Evolutionary conservation across 2,888 invertebrate genomes (phyloP), one percentile per base, ranked within the genome.

Genomic region (Galeruca laticollis): DNA sequence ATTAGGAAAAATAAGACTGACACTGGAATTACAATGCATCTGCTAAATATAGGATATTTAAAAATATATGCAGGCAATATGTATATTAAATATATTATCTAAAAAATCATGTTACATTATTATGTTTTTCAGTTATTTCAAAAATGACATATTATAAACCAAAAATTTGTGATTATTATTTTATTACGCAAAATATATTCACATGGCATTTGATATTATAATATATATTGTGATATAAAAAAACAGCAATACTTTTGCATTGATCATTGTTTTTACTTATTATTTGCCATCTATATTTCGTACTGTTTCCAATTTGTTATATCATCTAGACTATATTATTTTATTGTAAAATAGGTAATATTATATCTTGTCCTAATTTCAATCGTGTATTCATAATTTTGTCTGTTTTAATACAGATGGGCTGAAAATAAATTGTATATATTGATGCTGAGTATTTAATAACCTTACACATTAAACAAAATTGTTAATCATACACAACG

Each of bases 171-270:
- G 2, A 8, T 0, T 75, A 72, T 77, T 77, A 75, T 70, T 74
- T 70, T 75, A 72, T 72, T 60, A 61, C 61, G 33, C 54, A 63
- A 63, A 60, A 37, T 31, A 54, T 68, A 49, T 49, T 31, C 8
- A 43, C 51, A 49, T 51, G 10, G 20, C 15, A 31, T 33, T 57
- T 75, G 74, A 76, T 72, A 74, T 73, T 75, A 71, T n/a, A n/a
- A n/a, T n/a, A n/a, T 73, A 72, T 33, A 74, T 76, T 75, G 74
- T 76, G 77, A 77, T 75, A 76, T 67, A 63, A 64, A 71, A 37
- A 63, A 56, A 11, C 31, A 76, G 80, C 80, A 79, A 80, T 80
- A 79, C 73, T 79, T 80, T 80, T 79, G 80, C 80, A 79, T 79
- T n/a, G 11, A 31, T 18, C 37, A 62, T 62, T 51, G 21, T 72